Evolutionary conservation across 2,797 vertebrate genomes (phyloP).

Genomic region (Notolabrus celidotus): DNA sequence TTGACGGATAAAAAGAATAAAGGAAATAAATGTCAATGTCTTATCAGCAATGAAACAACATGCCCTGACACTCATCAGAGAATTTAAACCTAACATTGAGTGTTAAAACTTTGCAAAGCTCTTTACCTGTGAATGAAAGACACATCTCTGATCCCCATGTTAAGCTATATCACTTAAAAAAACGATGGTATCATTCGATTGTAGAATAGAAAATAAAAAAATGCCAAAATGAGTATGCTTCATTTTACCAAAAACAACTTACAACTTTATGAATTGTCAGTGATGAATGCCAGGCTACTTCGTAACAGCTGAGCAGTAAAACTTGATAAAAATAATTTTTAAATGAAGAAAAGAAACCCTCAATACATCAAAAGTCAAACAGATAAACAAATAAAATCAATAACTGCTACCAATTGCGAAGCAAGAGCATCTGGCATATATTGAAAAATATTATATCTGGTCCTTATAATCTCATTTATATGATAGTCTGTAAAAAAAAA

Average conservation of each 20-base stretch:
- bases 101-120: too few species aligned
- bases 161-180: too few species aligned
- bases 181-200: constrained; percentile 59
- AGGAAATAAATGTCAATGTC: too few species aligned
- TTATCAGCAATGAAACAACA: too few species aligned
- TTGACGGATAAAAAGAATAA: constrained; percentile 3
- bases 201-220: constrained; percentile 65
- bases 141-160: too few species aligned
- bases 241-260: constrained; percentile 47
- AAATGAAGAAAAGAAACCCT: constrained; percentile 71
- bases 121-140: too few species aligned
- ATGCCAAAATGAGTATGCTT: constrained; percentile 38
- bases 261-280: constrained; percentile 65
- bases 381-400: constrained; percentile 81
- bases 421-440: constrained; percentile 89
- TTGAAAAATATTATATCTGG: constrained; percentile 84
- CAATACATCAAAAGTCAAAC: constrained; percentile 66
- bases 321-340: constrained; percentile 74
- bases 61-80: too few species aligned
- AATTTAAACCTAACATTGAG: too few species aligned
- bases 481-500: constrained; percentile 80
- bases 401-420: constrained; percentile 79
- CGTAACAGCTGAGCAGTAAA: constrained; percentile 80
- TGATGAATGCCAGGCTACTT: constrained; percentile 69
- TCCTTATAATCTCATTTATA: constrained; percentile 86